Conservation (phyloP, 2,888 invertebrate genomes). For the Agrypnus murinus region DNA sequence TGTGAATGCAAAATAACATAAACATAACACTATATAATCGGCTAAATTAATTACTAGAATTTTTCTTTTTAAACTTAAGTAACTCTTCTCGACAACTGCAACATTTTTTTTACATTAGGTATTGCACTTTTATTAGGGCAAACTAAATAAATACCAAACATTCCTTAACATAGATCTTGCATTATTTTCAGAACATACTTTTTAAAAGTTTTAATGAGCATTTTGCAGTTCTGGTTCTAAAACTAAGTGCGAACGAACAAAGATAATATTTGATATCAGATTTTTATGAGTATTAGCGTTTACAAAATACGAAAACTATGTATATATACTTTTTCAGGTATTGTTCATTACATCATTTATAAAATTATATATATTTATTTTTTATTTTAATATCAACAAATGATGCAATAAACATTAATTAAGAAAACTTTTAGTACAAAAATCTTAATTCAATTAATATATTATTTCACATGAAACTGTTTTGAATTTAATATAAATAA, state of each 20-base stretch:
- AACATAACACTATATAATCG: slow-evolving; percentile 27
- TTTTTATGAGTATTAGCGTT: slow-evolving; percentile 33
- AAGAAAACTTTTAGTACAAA: slow-evolving; percentile 12
- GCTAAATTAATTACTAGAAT: slow-evolving; percentile 30
- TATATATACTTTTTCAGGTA: slow-evolving; percentile 3
- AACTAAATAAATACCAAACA: neutral
- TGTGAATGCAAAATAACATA: slow-evolving; percentile 71
- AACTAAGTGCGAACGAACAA: slow-evolving; percentile 35
- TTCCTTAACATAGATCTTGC: neutral
- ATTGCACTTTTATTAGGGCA: slow-evolving; percentile 36
- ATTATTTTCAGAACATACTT: slow-evolving; percentile 18
- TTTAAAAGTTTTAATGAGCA: slow-evolving; percentile 36
- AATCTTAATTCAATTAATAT: slow-evolving; percentile 2
- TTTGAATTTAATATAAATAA: neutral
- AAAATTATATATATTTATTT: neutral
- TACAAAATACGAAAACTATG: slow-evolving; percentile 26
- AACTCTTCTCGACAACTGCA: slow-evolving; percentile 31
- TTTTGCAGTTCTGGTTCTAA: slow-evolving; percentile 32
- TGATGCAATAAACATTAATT: neutral
- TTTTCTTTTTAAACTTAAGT: slow-evolving; percentile 39
- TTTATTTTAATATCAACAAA: neutral
- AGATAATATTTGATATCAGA: slow-evolving; percentile 21
- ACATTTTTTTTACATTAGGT: slow-evolving; percentile 24
- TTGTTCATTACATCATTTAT: slow-evolving; percentile 5
- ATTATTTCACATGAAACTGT: neutral